These are phyloP conservation scores for Chamaetylas fuelleborni DNA, from an alignment of 2,113 vertebrate genomes.

Conservation along the genomic window DNA sequence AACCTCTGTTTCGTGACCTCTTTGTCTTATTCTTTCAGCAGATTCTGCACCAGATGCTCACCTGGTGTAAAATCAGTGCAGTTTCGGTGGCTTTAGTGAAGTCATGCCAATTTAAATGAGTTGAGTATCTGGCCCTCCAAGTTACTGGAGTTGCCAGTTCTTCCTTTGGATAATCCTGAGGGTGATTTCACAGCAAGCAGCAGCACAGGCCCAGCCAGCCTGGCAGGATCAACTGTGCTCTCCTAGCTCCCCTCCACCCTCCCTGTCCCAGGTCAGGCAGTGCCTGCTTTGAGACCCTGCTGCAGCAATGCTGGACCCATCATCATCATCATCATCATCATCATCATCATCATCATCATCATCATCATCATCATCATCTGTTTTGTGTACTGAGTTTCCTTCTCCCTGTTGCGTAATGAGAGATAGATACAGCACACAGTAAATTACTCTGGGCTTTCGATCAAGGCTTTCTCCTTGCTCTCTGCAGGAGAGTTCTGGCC, in stretches of 20 bases:
- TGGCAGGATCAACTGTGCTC: slow-evolving; percentile 19
- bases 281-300: slow-evolving; percentile 9
- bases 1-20: neutral
- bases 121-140: slow-evolving; percentile 56
- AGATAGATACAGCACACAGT: neutral
- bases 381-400: neutral
- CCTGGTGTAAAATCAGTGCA: neutral
- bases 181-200: slow-evolving; percentile 60
- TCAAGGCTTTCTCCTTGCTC: neutral
- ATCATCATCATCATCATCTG: neutral
- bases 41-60: neutral
- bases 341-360: too few species aligned
- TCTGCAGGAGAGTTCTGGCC: neutral
- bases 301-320: neutral
- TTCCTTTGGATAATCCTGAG: slow-evolving; percentile 56
- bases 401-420: neutral
- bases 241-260: neutral
- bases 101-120: slow-evolving; percentile 54
- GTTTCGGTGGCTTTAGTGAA: slow-evolving; percentile 47
- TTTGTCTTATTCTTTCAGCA: neutral
- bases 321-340: neutral
- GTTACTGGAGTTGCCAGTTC: slow-evolving; percentile 52
- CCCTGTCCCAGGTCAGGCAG: neutral
- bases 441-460: neutral
- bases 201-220: slow-evolving; percentile 58